These are phyloP conservation scores for Gasterosteus aculeatus DNA, from an alignment of 2,113 vertebrate species.

Conservation along the genomic window DNA sequence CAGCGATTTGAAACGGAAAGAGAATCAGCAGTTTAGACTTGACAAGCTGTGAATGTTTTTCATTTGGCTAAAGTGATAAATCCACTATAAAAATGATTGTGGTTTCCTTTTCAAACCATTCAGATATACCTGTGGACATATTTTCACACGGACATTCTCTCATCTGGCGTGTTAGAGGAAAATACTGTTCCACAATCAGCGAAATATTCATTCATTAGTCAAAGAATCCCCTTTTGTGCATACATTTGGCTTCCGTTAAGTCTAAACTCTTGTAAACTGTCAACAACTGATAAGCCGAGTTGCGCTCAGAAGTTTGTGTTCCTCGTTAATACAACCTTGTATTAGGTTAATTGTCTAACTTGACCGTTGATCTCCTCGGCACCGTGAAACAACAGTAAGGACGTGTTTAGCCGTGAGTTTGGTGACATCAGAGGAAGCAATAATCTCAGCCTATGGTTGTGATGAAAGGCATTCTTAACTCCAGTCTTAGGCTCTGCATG, in stretches of 20 bases:
- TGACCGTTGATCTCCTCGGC: conserved; percentile 20
- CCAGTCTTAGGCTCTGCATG: conserved; percentile 18
- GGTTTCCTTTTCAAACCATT: neutral
- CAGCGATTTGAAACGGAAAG: neutral
- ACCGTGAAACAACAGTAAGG: conserved; percentile 23
- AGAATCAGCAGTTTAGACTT: neutral
- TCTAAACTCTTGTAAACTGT: conserved; percentile 5
- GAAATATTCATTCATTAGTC: too few species aligned
- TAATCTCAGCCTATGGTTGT: conserved; percentile 25
- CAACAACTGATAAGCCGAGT: conserved; percentile 1
- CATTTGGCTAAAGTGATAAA: too few species aligned
- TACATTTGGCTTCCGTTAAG: neutral
- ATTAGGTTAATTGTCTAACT: conserved; percentile 48
- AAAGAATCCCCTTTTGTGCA: neutral
- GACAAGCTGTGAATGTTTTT: neutral
- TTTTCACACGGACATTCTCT: too few species aligned
- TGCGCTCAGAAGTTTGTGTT: neutral
- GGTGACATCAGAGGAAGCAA: conserved; percentile 17
- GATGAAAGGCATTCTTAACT: conserved; percentile 38
- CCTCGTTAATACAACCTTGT: conserved; percentile 7
- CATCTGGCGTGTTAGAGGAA: neutral
- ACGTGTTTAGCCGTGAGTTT: conserved; percentile 9
- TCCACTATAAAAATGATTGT: neutral
- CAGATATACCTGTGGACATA: too few species aligned
- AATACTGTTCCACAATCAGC: too few species aligned